Base-by-base conservation (phyloP, 2,797 vertebrate species). In the Adelosebastes latens region DNA sequence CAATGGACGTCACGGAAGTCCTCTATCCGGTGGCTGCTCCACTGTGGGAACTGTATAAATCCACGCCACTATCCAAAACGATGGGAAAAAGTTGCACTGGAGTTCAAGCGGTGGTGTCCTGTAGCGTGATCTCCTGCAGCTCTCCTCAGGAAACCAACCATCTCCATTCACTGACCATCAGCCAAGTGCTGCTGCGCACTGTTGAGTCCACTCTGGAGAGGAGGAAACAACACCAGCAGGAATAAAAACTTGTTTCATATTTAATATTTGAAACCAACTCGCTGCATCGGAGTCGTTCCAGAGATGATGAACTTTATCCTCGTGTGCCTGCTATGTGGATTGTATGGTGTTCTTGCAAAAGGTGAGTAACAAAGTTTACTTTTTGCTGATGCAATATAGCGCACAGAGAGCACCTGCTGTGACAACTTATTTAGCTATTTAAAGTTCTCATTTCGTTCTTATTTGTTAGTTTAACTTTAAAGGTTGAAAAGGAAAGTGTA, bases 1-100 rank as follows among this genome's bases (percentile, higher is more conserved):
- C 91, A 20, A 10, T 79, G 64, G 73, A 90, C 93, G 91, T 95
- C 88, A 93, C 87, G 89, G 91, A 95, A 92, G 85, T 92, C 77
- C 81, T 75, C 81, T 77, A 86, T 94, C 93, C 91, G 91, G 92
- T 88, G 89, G 80, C 72, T 18, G 83, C 72, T 18, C 80, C 72
- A 92, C 89, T 90, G 94, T 94, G 94, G 94, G 95, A 95, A 95
- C 91, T 42, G 84, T 94, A 96, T 96, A 96, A 96, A 96, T 93
- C 52, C 39, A 85, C 82, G 80, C 77, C 87, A 56, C 81, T 32
- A 13, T 84, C 89, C 66, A 74, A 79, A 81, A 90, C 87, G 73
- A 90, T 94, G 94, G 93, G 87, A 92, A 94, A 91, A 92, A 90
- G 88, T 94, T 92, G 65, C 87, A 72, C 83, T 86, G 89, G 88